Base-by-base conservation (phyloP, 2,888 invertebrate species). In the Periphyllus acericola region DNA sequence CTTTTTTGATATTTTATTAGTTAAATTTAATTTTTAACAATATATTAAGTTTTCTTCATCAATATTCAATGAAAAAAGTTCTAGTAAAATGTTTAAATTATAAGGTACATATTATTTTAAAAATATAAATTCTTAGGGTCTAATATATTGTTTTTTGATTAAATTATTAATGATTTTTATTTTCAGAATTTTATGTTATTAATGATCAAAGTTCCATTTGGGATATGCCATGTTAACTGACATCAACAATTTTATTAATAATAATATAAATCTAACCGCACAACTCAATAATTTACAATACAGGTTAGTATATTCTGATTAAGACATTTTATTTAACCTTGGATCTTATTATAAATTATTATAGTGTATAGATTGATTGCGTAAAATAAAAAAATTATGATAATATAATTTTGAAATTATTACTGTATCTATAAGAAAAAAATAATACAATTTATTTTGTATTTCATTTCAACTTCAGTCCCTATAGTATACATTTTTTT, bases 271-370 rank as follows among this genome's bases (percentile, higher is more conserved):
- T 32, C 75, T n/a, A 66, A 66, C 72, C 3, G 74, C 80, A 66
- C 32, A 66, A 60, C 46, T 19, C 46, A 74, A 75, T 60, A 74
- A 81, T 74, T 87, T 87, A 81, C 80, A 75, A n/a, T 87, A 87
- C 87, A 87, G 87, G 87, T 87, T 9, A 81, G 81, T 81, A 74
- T 68, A 52, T 25, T 9, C 66, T 46, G 36, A 11, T n/a, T 36
- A 0, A 83, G 66, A 78, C 68, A 40, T 85, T 85, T 85, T 81
- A 40, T 80, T 81, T 80, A 66, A 74, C 40, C 86, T 80, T 72
- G 86, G 46, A 72, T 80, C 36, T 72, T 14, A 86, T 86, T 80
- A 86, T 60, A 72, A 80, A 72, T 80, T 79, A 60, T 84, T 46
- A n/a, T n/a, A 34, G 29, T 46, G 2, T 71, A 68, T 5, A 40